Evolutionary conservation across 1,140 invertebrate species (phyloP).

Genomic region (Aphelenchoides fujianensis): DNA sequence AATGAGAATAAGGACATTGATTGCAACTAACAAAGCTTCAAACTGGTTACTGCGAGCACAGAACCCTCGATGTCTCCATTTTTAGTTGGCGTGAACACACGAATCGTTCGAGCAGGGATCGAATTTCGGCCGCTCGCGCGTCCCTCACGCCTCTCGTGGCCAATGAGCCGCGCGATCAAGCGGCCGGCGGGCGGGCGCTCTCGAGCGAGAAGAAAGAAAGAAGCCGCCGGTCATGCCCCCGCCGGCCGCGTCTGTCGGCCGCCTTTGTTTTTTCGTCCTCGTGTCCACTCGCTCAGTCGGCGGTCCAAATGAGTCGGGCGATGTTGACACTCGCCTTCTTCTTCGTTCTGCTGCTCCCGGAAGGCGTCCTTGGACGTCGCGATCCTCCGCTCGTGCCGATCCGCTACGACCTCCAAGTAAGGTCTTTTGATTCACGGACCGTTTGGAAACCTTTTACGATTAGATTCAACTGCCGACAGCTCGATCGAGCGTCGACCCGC

Average conservation of each 20-base stretch:
- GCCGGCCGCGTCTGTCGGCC: neutral
- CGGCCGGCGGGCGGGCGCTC: neutral
- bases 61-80: neutral
- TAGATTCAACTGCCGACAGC: constrained; percentile 48
- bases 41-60: neutral
- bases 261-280: neutral
- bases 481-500: constrained; percentile 36
- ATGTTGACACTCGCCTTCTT: neutral
- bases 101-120: neutral
- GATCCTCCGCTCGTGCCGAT: constrained; percentile 32
- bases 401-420: constrained; percentile 45
- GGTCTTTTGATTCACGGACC: too few relatives aligned
- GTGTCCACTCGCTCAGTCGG: neutral
- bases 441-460: too few relatives aligned
- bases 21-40: too few relatives aligned
- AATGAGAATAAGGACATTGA: too few relatives aligned
- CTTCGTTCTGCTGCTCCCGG: constrained; percentile 1
- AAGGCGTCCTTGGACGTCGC: neutral
- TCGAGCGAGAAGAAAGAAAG: too few relatives aligned
- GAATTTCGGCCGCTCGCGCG: neutral
- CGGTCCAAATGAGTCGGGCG: neutral
- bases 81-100: neutral
- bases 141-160: too few relatives aligned
- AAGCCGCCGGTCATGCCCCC: neutral
- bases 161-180: too few relatives aligned